phyloP scores from a whole-genome alignment of 2,888 invertebrate genomes.

The Melanargia galathea region DNA sequence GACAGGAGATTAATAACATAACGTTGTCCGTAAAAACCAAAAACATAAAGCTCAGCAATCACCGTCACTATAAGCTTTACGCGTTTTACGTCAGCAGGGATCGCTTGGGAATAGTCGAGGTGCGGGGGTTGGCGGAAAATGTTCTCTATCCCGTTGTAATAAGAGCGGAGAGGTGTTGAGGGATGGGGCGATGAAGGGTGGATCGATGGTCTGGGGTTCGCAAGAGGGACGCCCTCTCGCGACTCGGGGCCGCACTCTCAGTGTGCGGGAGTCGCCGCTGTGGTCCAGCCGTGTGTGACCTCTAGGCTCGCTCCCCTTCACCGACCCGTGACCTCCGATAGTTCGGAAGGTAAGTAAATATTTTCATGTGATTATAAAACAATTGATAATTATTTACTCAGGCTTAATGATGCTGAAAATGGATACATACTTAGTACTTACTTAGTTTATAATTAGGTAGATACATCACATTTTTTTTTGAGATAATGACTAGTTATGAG shows the following conservation, averaged over 20 bases:
- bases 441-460: too few relatives aligned
- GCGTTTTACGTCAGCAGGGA: conserved; percentile 55
- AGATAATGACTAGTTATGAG: too few relatives aligned
- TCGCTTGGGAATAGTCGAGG: conserved; percentile 41
- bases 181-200: conserved; percentile 52
- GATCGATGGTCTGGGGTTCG: conserved; percentile 63
- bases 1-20: conserved; percentile 4
- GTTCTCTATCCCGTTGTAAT: conserved; percentile 47
- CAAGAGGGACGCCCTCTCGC: conserved; percentile 58
- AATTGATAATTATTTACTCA: background rate
- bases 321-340: conserved; percentile 17
- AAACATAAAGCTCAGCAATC: conserved; percentile 51
- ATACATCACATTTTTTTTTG: too few relatives aligned
- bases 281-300: conserved; percentile 53
- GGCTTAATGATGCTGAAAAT: background rate
- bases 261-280: conserved; percentile 58
- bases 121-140: conserved; percentile 35
- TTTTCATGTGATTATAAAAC: conserved; percentile 12
- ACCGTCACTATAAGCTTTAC: conserved; percentile 51
- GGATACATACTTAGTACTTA: too few relatives aligned
- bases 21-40: conserved; percentile 31
- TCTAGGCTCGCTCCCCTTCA: background rate
- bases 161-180: conserved; percentile 40
- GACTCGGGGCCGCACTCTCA: conserved; percentile 49
- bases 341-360: conserved; percentile 33